These are phyloP conservation scores for Phalacrocorax aristotelis DNA, from an alignment of 2,113 vertebrate species.

Conservation along the genomic window DNA sequence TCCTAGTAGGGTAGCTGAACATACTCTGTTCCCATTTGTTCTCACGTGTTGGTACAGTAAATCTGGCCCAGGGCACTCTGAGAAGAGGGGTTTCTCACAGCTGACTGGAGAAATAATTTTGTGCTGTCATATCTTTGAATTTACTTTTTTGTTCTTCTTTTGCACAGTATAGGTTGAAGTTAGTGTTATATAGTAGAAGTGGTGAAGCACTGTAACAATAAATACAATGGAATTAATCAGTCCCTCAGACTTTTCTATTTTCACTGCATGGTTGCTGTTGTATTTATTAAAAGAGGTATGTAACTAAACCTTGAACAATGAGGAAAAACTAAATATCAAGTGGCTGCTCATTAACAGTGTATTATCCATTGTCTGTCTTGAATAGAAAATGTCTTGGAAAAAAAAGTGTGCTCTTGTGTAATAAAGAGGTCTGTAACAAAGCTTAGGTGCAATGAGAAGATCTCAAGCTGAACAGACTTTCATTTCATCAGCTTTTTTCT, in stretches of 20 bases:
- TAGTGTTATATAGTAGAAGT: neutral
- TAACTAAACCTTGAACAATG: neutral
- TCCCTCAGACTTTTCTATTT: neutral
- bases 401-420: neutral
- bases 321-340: neutral
- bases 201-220: neutral
- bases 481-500: neutral
- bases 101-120: neutral
- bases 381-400: neutral
- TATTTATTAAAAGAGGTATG: neutral
- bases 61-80: neutral
- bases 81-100: neutral
- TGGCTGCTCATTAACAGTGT: neutral
- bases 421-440: neutral
- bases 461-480: neutral
- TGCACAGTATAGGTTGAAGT: neutral
- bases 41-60: neutral
- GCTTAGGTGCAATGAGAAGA: neutral
- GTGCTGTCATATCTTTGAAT: neutral
- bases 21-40: neutral
- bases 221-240: neutral
- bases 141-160: neutral
- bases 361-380: neutral
- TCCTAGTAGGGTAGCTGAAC: neutral
- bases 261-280: neutral